These are phyloP conservation scores for Danionella dracula DNA, from an alignment of 2,797 vertebrate genomes.

Conservation along the genomic window DNA sequence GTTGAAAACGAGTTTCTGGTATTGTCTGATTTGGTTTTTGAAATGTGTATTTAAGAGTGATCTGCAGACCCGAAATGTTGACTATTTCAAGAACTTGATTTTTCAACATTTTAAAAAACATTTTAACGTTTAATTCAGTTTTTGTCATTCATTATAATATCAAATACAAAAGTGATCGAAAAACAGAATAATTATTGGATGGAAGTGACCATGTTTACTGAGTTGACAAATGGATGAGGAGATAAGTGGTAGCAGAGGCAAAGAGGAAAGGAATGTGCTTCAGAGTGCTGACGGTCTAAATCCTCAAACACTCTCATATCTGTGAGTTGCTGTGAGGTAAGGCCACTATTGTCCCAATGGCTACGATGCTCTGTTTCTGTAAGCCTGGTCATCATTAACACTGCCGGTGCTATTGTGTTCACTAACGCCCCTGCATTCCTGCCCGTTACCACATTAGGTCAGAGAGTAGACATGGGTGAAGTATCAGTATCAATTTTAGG, in stretches of 20 bases:
- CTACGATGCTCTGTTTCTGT: conserved; percentile 7
- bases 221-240: conserved; percentile 4
- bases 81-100: too few species aligned
- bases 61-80: too few species aligned
- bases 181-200: not conserved
- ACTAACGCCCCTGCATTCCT: conserved; percentile 29
- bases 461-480: not conserved
- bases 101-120: too few species aligned
- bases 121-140: too few species aligned
- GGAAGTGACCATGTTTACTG: not conserved
- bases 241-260: conserved; percentile 46
- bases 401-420: conserved; percentile 42
- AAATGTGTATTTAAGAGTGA: too few species aligned
- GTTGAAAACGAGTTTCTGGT: too few species aligned
- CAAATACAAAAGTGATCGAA: too few species aligned
- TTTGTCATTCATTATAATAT: too few species aligned
- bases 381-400: conserved; percentile 39
- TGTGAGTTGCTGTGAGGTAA: conserved; percentile 34
- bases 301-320: conserved; percentile 39
- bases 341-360: conserved; percentile 13
- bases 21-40: too few species aligned
- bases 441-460: not conserved
- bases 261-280: conserved; percentile 47
- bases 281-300: conserved; percentile 63
- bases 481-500: not conserved